A percentile compares a stretch with the other conserved stretches of the same genome.
Conservation (phyloP, 2,888 invertebrate genomes). For the Drosophila subsilvestris region DNA sequence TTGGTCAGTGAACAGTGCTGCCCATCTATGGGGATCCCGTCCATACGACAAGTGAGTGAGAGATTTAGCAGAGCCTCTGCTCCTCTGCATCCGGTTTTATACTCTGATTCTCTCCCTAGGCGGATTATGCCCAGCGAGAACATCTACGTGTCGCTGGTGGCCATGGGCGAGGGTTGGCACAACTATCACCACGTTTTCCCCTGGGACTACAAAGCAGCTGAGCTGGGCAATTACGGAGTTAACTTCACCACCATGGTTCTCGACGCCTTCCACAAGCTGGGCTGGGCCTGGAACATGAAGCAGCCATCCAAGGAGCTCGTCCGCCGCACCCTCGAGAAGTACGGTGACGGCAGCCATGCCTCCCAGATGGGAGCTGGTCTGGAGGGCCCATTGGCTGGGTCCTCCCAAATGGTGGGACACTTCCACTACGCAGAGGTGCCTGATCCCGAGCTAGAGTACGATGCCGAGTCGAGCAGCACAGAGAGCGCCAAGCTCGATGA, state of each 20-base stretch:
- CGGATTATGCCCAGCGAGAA: constrained; percentile 92
- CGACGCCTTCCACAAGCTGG: constrained; percentile 88
- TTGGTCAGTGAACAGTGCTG: constrained; percentile 95
- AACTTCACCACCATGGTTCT: constrained; percentile 89
- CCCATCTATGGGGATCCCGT: constrained; percentile 90
- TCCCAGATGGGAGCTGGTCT: constrained; percentile 38
- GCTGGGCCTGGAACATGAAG: constrained; percentile 92
- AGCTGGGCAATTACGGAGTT: constrained; percentile 88
- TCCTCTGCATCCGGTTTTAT: background rate
- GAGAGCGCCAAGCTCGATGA: constrained; percentile 82
- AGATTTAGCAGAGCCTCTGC: background rate
- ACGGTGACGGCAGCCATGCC: constrained; percentile 83
- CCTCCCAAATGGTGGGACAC: constrained; percentile 68
- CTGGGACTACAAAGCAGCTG: constrained; percentile 96
- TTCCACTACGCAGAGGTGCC: constrained; percentile 81
- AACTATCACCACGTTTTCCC: constrained; percentile 97
- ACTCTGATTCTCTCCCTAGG: constrained; percentile 83
- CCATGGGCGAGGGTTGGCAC: constrained; percentile 96
- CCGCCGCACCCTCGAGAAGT: constrained; percentile 86
- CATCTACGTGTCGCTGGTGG: constrained; percentile 88
- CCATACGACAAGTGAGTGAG: constrained; percentile 89
- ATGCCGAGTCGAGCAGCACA: constrained; percentile 81
- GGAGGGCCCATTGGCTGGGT: constrained; percentile 8
- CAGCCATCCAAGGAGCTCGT: constrained; percentile 86
- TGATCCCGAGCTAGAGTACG: constrained; percentile 80